Conservation (phyloP, 2,888 invertebrate species). For the Drosophila meridiana region DNA sequence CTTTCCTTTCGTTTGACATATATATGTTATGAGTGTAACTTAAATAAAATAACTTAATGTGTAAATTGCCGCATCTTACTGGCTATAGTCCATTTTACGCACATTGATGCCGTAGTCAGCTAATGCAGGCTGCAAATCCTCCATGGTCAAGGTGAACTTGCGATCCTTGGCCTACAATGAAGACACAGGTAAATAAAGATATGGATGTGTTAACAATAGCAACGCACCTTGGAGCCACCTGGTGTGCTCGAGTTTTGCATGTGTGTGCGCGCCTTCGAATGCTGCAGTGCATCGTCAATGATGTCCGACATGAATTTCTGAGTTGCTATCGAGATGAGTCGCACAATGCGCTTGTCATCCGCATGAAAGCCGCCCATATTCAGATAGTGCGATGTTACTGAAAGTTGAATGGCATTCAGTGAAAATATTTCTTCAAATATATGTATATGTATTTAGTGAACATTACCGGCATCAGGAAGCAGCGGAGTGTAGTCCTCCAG, state of each 20-base stretch:
- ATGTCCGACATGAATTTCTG: conserved; percentile 99
- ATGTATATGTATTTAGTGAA: background rate
- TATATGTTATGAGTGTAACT: background rate
- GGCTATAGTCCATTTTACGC: conserved; percentile 87
- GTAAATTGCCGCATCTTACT: conserved; percentile 22
- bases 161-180: conserved; percentile 87
- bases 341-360: conserved; percentile 94
- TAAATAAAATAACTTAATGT: background rate
- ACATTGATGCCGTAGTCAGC: conserved; percentile 98
- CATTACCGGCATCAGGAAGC: conserved; percentile 90
- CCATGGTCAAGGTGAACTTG: conserved; percentile 96
- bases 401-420: background rate
- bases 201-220: too few relatives aligned
- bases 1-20: background rate
- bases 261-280: conserved; percentile 94
- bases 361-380: conserved; percentile 94
- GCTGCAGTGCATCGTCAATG: conserved; percentile 98
- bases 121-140: conserved; percentile 96
- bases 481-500: conserved; percentile 96
- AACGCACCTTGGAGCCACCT: conserved; percentile 55
- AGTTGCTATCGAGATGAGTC: conserved; percentile 96
- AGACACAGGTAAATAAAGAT: background rate
- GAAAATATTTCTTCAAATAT: conserved; percentile 84
- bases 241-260: conserved; percentile 60
- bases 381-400: conserved; percentile 65